Evolutionary conservation across 2,797 vertebrate species (phyloP), one percentile per base, ranked within the genome.

Genomic region (Xenops minutus): DNA sequence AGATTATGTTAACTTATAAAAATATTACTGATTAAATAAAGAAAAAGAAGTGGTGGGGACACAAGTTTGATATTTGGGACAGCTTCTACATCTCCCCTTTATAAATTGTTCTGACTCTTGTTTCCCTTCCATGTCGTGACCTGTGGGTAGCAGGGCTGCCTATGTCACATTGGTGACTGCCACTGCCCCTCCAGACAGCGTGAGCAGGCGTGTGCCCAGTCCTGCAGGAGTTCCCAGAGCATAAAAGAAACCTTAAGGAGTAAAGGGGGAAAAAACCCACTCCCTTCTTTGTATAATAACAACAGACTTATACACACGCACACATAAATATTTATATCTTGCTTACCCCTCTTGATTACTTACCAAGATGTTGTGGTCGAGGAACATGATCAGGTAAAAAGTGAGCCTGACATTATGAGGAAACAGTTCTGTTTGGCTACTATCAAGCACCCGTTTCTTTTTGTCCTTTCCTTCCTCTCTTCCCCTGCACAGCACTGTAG

Each of bases 151-250:
- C 46, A 37, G 44, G 15, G 46, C 75, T 63, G 26, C 34, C 54
- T 13, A 3, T 2, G 5, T 11, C 76, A 26, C 0, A 1, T 11
- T 21, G 39, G 67, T n/a, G 26, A 22, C 29, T 4, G 5, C 4
- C 32, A n/a, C n/a, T n/a, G 30, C 21, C 36, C 29, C 46, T 46
- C 14, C 0, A 0, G 49, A 54, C 7, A 49, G 11, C 1, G 18
- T 2, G 12, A 5, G 8, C 23, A 34, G 24, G 8, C 3, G 7
- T 4, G 7, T 5, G 19, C 10, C 74, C 17, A 21, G 12, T 52
- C 27, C 17, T 14, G 6, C 9, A 2, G 4, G 17, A 71, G 19
- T 37, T 21, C 29, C 51, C 14, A 36, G 37, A 76, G 9, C 12
- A 37, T 12, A 21, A 77, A 48, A 48, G 19, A 72, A 85, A 26